Evolutionary conservation across 1,140 invertebrate species (phyloP).

Genomic region (Anagrus nilaparvatae): DNA sequence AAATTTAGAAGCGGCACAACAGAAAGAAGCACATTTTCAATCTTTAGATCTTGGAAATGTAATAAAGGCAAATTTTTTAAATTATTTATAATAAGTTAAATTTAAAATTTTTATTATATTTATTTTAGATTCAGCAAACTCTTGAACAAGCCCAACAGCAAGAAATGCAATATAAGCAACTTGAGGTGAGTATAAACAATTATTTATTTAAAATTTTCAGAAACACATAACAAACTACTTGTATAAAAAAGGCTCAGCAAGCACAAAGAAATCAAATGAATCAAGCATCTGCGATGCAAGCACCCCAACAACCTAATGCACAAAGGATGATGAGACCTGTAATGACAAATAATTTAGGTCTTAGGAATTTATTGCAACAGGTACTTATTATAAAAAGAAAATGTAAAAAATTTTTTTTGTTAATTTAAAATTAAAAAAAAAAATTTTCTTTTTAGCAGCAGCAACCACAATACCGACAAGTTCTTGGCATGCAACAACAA

Average conservation of each 20-base stretch:
- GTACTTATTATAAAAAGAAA: conserved; percentile 29
- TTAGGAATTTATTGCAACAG: conserved; percentile 58
- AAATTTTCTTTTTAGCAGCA: conserved; percentile 26
- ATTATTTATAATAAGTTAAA: background rate
- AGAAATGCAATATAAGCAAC: conserved; percentile 65
- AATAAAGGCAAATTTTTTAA: conserved; percentile 2
- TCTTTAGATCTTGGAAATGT: conserved; percentile 44
- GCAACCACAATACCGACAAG: conserved; percentile 41
- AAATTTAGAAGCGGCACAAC: conserved; percentile 62
- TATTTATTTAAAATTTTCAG: conserved; percentile 16
- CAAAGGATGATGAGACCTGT: conserved; percentile 55
- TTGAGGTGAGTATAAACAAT: conserved; percentile 46
- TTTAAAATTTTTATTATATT: conserved; percentile 4
- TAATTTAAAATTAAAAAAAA: conserved; percentile 2
- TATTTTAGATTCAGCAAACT: conserved; percentile 53
- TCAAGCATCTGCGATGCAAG: conserved; percentile 28
- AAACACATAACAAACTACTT: background rate
- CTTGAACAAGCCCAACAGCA: conserved; percentile 68
- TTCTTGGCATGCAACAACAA: conserved; percentile 40
- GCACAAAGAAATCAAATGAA: conserved; percentile 37
- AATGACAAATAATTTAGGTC: conserved; percentile 54
- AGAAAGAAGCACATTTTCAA: conserved; percentile 66
- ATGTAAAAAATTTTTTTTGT: conserved; percentile 4
- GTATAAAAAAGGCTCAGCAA: conserved; percentile 29
- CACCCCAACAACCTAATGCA: conserved; percentile 36